Conservation (phyloP, 1,140 invertebrate genomes). For the Conus ventricosus region DNA sequence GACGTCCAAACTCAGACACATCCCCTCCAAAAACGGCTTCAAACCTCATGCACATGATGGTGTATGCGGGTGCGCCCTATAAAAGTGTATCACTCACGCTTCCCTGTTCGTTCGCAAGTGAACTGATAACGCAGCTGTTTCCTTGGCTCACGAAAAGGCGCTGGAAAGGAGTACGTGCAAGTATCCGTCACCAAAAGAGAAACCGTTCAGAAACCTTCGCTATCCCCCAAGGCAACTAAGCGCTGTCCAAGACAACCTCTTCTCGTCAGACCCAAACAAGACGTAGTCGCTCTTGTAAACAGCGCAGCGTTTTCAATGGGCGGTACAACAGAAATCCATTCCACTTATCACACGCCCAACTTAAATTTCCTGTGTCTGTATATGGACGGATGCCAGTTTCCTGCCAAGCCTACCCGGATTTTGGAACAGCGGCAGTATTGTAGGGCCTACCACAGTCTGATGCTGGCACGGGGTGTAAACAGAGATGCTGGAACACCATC, state of each 20-base stretch:
- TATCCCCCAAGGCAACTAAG: neutral
- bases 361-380: neutral
- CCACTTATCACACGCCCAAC: neutral
- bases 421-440: neutral
- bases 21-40: neutral
- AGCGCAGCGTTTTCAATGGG: slow-evolving; percentile 19
- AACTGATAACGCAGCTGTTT: slow-evolving; percentile 1
- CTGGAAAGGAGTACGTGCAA: slow-evolving; percentile 18
- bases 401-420: neutral
- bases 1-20: neutral
- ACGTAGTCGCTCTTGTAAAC: neutral
- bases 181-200: slow-evolving; percentile 11
- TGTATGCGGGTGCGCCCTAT: neutral
- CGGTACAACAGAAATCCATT: slow-evolving; percentile 14
- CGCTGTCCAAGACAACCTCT: slow-evolving; percentile 18
- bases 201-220: neutral
- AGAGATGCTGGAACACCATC: slow-evolving; percentile 8
- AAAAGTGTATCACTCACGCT: neutral
- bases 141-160: neutral
- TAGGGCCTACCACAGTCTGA: neutral
- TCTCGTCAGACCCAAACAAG: neutral
- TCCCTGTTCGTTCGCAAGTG: slow-evolving; percentile 23
- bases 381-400: slow-evolving; percentile 13
- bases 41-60: neutral
- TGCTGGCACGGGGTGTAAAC: neutral